These are phyloP conservation scores for Vespertilio murinus DNA, from an alignment of 2,797 vertebrate genomes.

Conservation along the genomic window DNA sequence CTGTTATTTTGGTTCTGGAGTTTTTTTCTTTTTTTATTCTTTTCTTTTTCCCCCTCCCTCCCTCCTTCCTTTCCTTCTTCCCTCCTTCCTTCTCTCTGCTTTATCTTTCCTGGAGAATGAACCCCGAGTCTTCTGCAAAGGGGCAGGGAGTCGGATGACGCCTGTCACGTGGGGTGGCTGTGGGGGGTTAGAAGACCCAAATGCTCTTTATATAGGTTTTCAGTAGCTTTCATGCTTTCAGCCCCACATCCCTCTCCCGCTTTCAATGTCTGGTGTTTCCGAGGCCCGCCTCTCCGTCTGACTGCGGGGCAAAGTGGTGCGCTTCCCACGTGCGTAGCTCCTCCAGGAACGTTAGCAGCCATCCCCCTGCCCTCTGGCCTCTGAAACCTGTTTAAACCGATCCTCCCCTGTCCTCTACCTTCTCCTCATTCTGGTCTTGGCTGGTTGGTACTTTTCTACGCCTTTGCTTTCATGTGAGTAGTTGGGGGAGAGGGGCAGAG, in stretches of 20 bases:
- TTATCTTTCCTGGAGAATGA: slow-evolving; percentile 7
- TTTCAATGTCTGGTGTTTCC: background rate
- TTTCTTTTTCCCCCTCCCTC: accelerated
- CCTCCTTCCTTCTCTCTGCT: background rate
- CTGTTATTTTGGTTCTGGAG: background rate
- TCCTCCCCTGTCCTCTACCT: background rate
- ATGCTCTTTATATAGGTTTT: background rate
- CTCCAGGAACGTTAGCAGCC: background rate
- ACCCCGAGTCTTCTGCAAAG: background rate
- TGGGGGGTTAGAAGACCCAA: background rate
- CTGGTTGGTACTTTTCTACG: background rate
- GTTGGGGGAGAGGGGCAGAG: background rate
- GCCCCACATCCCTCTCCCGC: background rate
- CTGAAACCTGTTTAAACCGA: background rate
- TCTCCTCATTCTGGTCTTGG: background rate
- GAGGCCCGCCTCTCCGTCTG: background rate
- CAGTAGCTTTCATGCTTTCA: background rate
- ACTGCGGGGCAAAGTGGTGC: background rate
- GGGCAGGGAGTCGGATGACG: background rate
- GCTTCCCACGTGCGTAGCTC: background rate
- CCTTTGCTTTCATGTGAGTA: background rate
- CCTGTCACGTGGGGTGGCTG: background rate
- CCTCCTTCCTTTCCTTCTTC: too few species aligned
- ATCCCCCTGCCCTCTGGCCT: background rate
- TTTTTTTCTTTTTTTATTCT: background rate